Conservation (phyloP, 2,113 vertebrate genomes). For the Scophthalmus maximus region DNA sequence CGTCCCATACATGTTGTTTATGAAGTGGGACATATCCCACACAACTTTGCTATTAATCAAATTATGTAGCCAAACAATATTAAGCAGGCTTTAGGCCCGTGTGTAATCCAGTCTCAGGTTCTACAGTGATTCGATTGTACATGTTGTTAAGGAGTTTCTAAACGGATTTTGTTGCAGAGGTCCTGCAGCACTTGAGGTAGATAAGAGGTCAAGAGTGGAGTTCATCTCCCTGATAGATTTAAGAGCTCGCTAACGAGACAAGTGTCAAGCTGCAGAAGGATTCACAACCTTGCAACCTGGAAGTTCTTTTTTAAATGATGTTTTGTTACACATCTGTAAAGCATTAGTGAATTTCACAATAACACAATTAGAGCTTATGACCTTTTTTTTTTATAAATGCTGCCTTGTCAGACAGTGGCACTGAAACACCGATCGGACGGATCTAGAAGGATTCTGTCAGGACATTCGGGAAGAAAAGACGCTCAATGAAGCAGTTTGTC, state of each 20-base stretch:
- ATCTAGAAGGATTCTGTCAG: neutral
- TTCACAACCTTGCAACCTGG: neutral
- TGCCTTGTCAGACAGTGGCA: neutral
- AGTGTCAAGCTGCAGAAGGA: neutral
- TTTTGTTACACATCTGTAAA: neutral
- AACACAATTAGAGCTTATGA: neutral
- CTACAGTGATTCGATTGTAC: too few species aligned
- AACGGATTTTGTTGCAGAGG: too few species aligned
- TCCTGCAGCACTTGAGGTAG: too few species aligned
- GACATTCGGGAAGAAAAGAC: neutral
- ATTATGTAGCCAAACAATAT: neutral
- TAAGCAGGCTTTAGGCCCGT: too few species aligned
- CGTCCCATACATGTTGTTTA: neutral
- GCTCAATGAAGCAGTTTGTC: neutral
- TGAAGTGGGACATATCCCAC: neutral
- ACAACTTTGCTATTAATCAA: neutral
- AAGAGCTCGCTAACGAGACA: too few species aligned
- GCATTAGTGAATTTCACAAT: neutral
- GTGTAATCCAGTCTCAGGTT: too few species aligned
- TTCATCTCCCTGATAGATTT: too few species aligned
- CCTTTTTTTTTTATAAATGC: neutral
- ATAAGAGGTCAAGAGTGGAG: too few species aligned
- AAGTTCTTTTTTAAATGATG: neutral
- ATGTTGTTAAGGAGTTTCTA: too few species aligned
- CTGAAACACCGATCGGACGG: neutral